These are phyloP conservation scores for Ceyx cyanopectus DNA, from an alignment of 2,113 vertebrate species.

Conservation along the genomic window DNA sequence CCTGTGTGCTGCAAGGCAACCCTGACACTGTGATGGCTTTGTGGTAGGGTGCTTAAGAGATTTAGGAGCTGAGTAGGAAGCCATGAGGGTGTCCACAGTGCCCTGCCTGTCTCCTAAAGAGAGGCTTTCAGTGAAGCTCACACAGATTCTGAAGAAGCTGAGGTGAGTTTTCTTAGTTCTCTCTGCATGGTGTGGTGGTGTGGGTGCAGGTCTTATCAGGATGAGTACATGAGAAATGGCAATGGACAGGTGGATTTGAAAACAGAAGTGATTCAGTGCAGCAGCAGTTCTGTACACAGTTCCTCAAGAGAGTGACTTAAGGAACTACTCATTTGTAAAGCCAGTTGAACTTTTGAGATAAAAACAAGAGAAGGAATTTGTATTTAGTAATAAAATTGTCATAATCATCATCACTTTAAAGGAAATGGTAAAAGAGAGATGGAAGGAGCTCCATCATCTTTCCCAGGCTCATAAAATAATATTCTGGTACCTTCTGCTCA, in stretches of 20 bases:
- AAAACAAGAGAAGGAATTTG: neutral
- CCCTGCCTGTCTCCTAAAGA: neutral
- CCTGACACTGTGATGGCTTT: neutral
- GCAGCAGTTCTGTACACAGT: neutral
- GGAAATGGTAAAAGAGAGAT: neutral
- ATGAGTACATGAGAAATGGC: neutral
- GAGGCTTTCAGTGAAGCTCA: neutral
- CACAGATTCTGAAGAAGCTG: neutral
- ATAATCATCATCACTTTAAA: neutral
- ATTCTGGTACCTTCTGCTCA: neutral
- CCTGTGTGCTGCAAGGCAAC: accelerated
- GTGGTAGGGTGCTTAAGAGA: too few relatives aligned
- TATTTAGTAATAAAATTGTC: neutral
- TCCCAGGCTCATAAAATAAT: neutral
- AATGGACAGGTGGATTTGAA: neutral
- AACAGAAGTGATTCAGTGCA: neutral
- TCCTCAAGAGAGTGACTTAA: neutral
- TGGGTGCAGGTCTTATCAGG: neutral
- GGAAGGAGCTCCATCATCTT: neutral
- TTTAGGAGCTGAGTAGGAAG: too few relatives aligned
- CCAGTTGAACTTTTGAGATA: neutral
- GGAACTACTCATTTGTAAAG: neutral
- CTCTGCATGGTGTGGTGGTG: accelerated
- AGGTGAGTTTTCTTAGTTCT: neutral
- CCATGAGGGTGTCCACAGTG: too few relatives aligned